These are phyloP conservation scores for Oxytorus armatus DNA, from an alignment of 2,888 invertebrate species.

Conservation along the genomic window DNA sequence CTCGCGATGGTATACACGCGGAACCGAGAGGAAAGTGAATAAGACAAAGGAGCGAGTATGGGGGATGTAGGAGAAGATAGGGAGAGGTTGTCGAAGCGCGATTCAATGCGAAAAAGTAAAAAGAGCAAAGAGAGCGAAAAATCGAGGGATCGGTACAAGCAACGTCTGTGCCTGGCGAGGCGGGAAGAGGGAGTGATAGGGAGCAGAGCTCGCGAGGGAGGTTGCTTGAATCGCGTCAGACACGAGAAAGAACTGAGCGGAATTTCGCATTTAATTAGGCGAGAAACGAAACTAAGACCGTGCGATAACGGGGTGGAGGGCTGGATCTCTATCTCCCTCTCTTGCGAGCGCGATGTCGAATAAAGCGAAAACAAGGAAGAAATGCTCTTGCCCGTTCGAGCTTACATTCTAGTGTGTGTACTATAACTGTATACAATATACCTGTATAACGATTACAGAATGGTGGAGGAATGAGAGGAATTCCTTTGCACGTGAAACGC, in stretches of 20 bases:
- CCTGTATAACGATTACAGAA: slow-evolving; percentile 7
- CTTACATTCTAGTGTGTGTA: slow-evolving; percentile 67
- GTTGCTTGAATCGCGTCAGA: slow-evolving; percentile 51
- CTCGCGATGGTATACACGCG: slow-evolving; percentile 36
- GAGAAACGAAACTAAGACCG: slow-evolving; percentile 72
- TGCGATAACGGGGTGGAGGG: slow-evolving; percentile 42
- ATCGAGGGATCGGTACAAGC: slow-evolving; percentile 73
- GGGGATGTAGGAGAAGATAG: slow-evolving; percentile 9
- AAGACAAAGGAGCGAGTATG: slow-evolving; percentile 15
- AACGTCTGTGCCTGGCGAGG: slow-evolving; percentile 11
- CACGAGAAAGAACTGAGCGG: slow-evolving; percentile 74
- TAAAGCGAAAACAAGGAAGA: slow-evolving; percentile 45
- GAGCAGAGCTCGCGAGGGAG: slow-evolving; percentile 61
- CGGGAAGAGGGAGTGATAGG: slow-evolving; percentile 6
- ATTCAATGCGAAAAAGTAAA: slow-evolving; percentile 35
- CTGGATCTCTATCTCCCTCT: slow-evolving; percentile 60
- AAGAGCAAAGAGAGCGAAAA: slow-evolving; percentile 80
- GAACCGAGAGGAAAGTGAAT: not conserved
- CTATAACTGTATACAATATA: not conserved
- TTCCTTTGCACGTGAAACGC: slow-evolving; percentile 27
- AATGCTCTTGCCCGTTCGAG: not conserved
- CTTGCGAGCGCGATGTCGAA: slow-evolving; percentile 55
- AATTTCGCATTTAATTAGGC: slow-evolving; percentile 81
- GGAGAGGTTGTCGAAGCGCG: slow-evolving; percentile 66
- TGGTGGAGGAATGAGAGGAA: slow-evolving; percentile 25